Evolutionary conservation across 2,113 vertebrate species (phyloP), one percentile per base, ranked within the genome.

Genomic region (Myotis yumanensis): DNA sequence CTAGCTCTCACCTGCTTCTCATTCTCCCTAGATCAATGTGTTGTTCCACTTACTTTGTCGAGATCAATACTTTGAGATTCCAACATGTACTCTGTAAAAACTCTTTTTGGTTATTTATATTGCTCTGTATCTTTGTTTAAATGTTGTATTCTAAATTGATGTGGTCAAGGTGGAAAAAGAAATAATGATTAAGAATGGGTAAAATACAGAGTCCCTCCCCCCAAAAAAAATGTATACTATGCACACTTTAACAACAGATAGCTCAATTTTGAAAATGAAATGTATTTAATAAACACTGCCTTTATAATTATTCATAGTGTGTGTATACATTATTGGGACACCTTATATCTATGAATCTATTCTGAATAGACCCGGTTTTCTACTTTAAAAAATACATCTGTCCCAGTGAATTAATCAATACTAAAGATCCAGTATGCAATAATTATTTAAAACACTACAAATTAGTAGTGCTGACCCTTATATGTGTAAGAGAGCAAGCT

Each of bases 61-160:
- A 80, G 71, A 95, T 95, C 88, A 93, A 96, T 96, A 95, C 66
- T 96, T 95, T 91, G 64, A 93, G 84, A 95, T 84, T 59, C 46
- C 48, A 97, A 75, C 12, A 79, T 79, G 51, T 46, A 37, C 16
- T 81, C 76, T 87, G 68, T 73, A 81, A 84, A 86, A 92, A 59
- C 4, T 17, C 76, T 72, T 40, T 64, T 84, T 76, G n/a, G 84
- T 88, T 95, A 71, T 93, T 94, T 91, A 72, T 93, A 62, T 84
- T 85, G 2, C 14, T 90, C 20, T 23, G 28, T 75, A 81, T 72
- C 69, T 89, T 95, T 96, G 32, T 92, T 95, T 88, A 89, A 82
- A 94, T 62, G 43, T 46, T 69, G 0, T 17, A 43, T 91, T 87
- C 51, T 92, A 17, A 59, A 59, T 20, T 66, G 32, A 83, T 12